Conservation (phyloP, 2,797 vertebrate genomes). For the Clarias platycephalus region DNA sequence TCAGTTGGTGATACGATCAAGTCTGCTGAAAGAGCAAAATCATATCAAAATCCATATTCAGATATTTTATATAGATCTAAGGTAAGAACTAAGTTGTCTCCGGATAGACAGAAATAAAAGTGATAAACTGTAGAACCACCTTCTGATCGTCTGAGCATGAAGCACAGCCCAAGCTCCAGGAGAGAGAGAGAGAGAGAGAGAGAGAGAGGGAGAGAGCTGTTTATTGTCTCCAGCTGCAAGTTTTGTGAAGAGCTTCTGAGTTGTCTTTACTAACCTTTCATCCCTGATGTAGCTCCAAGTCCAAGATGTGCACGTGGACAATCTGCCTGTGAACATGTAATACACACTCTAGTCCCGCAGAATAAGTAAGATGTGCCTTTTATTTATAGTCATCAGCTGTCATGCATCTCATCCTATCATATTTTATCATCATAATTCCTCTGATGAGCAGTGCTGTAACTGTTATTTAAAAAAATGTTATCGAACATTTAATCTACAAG, state of each 20-base stretch:
- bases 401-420: background rate
- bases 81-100: background rate
- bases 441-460: background rate
- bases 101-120: background rate
- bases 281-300: constrained; percentile 7
- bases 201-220: background rate
- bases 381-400: constrained; percentile 3
- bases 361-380: constrained; percentile 16
- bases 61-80: background rate
- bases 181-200: background rate
- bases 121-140: background rate
- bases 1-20: background rate
- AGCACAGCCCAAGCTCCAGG: background rate
- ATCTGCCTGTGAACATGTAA: background rate
- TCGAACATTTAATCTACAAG: background rate
- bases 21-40: background rate
- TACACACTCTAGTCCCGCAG: background rate
- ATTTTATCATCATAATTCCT: background rate
- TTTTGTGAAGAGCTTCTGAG: constrained; percentile 3
- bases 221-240: constrained; percentile 54
- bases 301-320: background rate
- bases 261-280: constrained; percentile 23
- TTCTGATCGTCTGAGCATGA: background rate
- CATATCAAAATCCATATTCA: background rate
- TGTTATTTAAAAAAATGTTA: background rate